Evolutionary conservation across 2,113 vertebrate species (phyloP), one percentile per base, ranked within the genome.

Genomic region (Passer domesticus): DNA sequence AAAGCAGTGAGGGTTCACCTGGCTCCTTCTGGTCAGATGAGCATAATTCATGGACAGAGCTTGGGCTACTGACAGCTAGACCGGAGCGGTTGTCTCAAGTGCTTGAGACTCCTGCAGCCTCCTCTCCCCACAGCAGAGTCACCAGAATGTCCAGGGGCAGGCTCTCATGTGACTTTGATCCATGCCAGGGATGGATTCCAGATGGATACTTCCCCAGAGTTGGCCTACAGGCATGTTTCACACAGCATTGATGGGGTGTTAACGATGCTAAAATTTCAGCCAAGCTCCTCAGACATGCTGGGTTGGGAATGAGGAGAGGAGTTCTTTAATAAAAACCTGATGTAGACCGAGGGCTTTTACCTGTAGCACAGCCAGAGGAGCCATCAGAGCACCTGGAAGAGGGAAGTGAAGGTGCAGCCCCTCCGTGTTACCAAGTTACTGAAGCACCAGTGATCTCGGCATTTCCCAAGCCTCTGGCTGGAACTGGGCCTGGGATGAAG

Each of bases 131-230:
- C 27, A 67, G 56, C 82, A 85, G 49, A 64, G 33, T 55, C 64
- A 87, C 59, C 82, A 1, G 1, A 56, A 15, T 56, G 62, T 67
- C 72, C 25, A 12, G 58, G 66, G 64, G 37, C 68, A 64, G 67
- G 46, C 63, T 77, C 73, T 86, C 55, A 21, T 49, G 64, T 69
- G 88, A 75, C 94, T 90, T 86, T 94, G 96, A 96, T 93, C 84
- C 90, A 74, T 73, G 80, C 78, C 87, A 94, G 94, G 92, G 92
- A 93, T 59, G 59, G 94, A 84, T 96, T 96, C 96, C 96, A 97
- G 96, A 95, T 79, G 90, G 92, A 84, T 74, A 31, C 43, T 73
- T 88, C 66, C 43, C 31, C 63, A 41, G 73, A 20, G 15, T 7
- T 50, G 81, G 72, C 89, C 52, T 84, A 84, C 78, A 63, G 74